Base-by-base conservation (phyloP, 2,113 vertebrate genomes). In the Azemiops feae region DNA sequence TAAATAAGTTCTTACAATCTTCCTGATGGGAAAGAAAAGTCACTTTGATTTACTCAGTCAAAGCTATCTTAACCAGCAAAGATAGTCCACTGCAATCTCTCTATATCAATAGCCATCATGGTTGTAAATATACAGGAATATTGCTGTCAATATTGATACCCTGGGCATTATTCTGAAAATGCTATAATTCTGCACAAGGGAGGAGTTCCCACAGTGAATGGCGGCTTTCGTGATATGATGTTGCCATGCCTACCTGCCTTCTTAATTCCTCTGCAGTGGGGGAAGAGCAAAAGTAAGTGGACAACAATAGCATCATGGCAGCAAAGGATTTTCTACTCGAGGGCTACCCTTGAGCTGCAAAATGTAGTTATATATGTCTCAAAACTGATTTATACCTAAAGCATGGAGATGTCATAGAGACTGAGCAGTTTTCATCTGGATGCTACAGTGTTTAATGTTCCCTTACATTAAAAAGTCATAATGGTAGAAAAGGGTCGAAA, bases 11-110 rank as follows among this genome's bases (percentile, higher is more conserved):
- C 94, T 96, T 30, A 93, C 90, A 95, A 93, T 93, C 93, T 90
- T 92, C 91, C 87, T 91, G 86, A 45, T 95, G 93, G 92, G 95
- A 94, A 93, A 95, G 50, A 69, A 94, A 93, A 91, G 89, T 34
- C 34, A 14, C 30, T 74, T 69, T 57, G 88, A 81, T 95, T 92
- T 95, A 92, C 89, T 1, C 94, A 94, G 92, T 95, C 95, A 0
- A 52, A 95, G 92, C 90, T 91, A 95, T 55, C 64, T 94, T 94
- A 95, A 97, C 92, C 43, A 34, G 30, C 20, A 11, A 43, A 60
- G 85, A 69, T 64, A 81, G 69, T 81, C 18, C 7, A 39, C 18
- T 81, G 18, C 74, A 81, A 81, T 43, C 74, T 43, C 18, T 22
- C 34, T 81, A 43, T 10, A 81, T 81, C 34, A 43, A 81, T 81